Base-by-base conservation (phyloP, 30 jellyfish, hydroid and myxozoan species). In the Turritopsis dohrnii region DNA sequence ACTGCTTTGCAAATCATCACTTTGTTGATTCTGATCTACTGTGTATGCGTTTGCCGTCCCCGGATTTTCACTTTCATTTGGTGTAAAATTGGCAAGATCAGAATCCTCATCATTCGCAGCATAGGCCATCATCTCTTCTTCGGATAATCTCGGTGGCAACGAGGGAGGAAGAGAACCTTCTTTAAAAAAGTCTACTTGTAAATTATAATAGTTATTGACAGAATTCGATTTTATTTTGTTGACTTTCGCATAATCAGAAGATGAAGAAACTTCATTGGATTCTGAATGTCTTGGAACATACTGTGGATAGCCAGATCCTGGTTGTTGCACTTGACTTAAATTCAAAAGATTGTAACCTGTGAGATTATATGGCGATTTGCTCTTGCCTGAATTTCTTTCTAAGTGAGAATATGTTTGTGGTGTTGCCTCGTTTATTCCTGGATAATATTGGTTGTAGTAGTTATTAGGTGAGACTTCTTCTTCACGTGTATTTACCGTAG, bases 151-250 rank as follows among this genome's bases (percentile, higher is more conserved):
- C 7, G 91, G 96, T 74, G 96, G 96, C 23, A 83, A 53, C n/a
- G 96, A 89, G 18, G 91, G 91, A 18, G 96, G 88, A 16, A 76
- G 29, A 23, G 82, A 89, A 81, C 83, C 95, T 52, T 76, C 87
- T 75, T 18, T 28, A 53, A 54, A 66, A 53, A 23, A 75, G 23
- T 76, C 79, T 1, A 31, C 74, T 20, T 75, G 79, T 21, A 79
- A 52, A 0, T 16, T 81, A 1, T 79, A 73, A 16, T n/a, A 54
- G n/a, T 19, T 53, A 13, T 26, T 16, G 9, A 18, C 83, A 19
- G 28, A 28, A 9, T 41, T 26, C 16, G 20, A 29, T 23, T 84
- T 65, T 28, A 65, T 82, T 82, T 87, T 87, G 84, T 71, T 75
- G 7, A 87, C 95, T 29, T 82, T 81, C 54, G 95, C 89, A 77